Percentiles rank a stretch among this genome's conserved stretches.
These are phyloP conservation scores for Neolamprologus variostigma DNA, from an alignment of 2,113 vertebrate species.

Conservation along the genomic window DNA sequence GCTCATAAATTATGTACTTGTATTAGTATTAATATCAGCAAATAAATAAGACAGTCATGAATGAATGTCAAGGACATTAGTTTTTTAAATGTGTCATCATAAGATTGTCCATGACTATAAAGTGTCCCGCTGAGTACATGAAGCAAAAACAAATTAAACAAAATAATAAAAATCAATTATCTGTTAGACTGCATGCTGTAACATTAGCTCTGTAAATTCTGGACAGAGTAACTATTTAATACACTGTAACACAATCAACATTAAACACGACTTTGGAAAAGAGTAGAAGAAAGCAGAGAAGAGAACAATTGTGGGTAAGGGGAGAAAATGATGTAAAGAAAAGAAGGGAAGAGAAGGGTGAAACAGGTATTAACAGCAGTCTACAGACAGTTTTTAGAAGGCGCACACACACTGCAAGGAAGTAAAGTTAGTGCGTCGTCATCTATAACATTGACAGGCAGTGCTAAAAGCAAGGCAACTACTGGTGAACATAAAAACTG, in stretches of 20 bases:
- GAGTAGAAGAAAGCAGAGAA: neutral
- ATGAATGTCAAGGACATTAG: neutral
- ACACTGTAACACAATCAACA: neutral
- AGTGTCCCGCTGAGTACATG: neutral
- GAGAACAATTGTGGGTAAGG: neutral
- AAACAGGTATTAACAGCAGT: neutral
- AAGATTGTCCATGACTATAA: neutral
- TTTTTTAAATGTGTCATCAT: neutral
- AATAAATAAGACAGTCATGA: neutral
- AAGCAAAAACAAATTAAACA: neutral
- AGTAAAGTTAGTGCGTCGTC: neutral
- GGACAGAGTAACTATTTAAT: slow-evolving; percentile 12
- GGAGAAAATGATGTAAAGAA: neutral
- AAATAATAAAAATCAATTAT: neutral
- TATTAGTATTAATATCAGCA: neutral
- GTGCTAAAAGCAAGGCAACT: neutral
- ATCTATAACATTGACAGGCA: neutral
- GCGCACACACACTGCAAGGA: slow-evolving; percentile 28
- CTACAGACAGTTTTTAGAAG: slow-evolving; percentile 4
- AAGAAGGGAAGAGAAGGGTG: neutral
- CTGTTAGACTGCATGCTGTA: neutral
- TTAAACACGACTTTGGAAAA: neutral
- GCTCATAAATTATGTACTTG: neutral
- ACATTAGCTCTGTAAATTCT: neutral
- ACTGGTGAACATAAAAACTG: neutral